Conservation (phyloP, 2,888 invertebrate genomes). For the Pseudococcus longispinus region DNA sequence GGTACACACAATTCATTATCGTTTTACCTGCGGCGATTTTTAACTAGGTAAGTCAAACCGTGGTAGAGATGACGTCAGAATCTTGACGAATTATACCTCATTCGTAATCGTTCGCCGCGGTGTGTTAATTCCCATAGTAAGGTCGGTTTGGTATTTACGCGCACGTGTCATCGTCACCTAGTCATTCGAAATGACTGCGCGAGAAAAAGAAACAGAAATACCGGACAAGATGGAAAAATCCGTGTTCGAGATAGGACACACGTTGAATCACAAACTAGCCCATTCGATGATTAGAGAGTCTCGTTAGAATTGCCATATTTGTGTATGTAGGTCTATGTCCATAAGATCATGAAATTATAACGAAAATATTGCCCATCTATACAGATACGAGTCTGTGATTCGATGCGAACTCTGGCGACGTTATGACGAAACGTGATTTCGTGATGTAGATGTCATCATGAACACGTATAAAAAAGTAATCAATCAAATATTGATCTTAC, state of each 20-base stretch:
- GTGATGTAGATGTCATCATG: not conserved
- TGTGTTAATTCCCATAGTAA: not conserved
- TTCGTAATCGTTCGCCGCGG: slow-evolving; percentile 6
- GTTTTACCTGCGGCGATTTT: slow-evolving; percentile 32
- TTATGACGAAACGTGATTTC: not conserved
- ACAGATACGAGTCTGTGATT: not conserved
- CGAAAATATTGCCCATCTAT: not conserved
- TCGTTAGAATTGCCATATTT: not conserved
- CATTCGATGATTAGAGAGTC: not conserved
- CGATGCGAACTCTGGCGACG: not conserved
- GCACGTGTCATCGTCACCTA: not conserved
- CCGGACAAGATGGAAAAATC: not conserved
- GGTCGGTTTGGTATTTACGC: not conserved
- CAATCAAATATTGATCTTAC: not conserved
- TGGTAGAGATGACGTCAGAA: not conserved
- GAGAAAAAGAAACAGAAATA: not conserved
- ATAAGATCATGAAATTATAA: not conserved
- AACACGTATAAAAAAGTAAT: not conserved
- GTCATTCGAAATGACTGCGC: not conserved
- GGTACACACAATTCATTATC: not conserved
- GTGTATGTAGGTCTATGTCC: not conserved
- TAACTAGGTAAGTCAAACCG: not conserved
- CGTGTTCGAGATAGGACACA: not conserved
- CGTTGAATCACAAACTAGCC: not conserved
- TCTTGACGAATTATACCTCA: slow-evolving; percentile 30